phyloP scores from a whole-genome alignment of 2,888 invertebrate species.

The Heteropelma amictum region DNA sequence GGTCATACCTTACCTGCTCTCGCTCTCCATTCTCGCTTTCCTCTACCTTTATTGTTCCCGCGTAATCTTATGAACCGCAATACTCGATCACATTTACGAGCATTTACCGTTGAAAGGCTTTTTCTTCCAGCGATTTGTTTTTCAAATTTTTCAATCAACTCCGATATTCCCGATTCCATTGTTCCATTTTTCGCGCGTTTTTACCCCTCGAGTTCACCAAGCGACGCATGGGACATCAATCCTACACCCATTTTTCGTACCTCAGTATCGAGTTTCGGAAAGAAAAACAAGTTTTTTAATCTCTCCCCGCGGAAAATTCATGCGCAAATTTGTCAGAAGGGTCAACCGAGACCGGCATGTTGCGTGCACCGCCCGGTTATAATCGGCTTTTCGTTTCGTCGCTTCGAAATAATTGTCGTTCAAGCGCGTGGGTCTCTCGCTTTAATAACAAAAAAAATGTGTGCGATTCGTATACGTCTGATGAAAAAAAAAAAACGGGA shows the following conservation, averaged over 20 bases:
- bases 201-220: no score
- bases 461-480: not conserved
- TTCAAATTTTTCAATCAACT: no score
- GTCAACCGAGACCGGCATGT: not conserved
- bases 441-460: conserved; percentile 14
- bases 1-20: conserved; percentile 35
- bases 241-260: not conserved
- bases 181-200: no score
- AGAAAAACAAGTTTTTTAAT: not conserved
- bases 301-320: not conserved
- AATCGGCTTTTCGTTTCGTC: conserved; percentile 41
- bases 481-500: not conserved
- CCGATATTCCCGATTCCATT: no score
- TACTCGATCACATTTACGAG: no score
- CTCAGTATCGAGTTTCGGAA: not conserved
- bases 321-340: not conserved
- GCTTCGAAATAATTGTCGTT: conserved; percentile 40
- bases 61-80: no score
- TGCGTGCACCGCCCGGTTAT: not conserved
- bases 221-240: no score
- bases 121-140: no score
- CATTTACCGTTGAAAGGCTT: no score
- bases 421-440: not conserved
- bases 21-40: conserved; percentile 10
- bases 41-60: not conserved